Conservation (phyloP, 1,140 invertebrate species). For the Venturia canescens region DNA sequence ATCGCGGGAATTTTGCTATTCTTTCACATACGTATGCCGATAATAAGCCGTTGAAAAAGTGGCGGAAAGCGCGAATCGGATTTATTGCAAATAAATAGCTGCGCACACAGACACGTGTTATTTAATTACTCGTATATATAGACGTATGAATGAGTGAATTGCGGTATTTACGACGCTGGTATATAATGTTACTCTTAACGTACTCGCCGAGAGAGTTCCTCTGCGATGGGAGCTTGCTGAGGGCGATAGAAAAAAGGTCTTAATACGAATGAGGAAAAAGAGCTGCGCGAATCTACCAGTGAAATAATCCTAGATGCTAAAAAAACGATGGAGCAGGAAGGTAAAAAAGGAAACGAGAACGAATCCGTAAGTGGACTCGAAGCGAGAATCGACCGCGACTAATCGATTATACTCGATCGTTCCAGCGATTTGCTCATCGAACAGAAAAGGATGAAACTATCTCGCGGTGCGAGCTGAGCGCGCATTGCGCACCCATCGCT, state of each 20-base stretch:
- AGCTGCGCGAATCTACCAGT: conserved; percentile 1
- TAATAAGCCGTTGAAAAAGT: conserved; percentile 28
- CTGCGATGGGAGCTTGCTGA: not conserved
- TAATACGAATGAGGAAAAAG: not conserved
- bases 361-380: conserved; percentile 68
- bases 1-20: conserved; percentile 53
- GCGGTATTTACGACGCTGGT: not conserved
- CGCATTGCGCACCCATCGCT: too few species aligned
- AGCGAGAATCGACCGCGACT: conserved; percentile 62
- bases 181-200: not conserved
- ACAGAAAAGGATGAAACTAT: not conserved
- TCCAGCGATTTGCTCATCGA: conserved; percentile 49
- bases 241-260: not conserved
- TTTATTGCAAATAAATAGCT: conserved; percentile 13
- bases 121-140: conserved; percentile 1
- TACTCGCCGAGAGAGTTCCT: not conserved
- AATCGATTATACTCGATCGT: conserved; percentile 66
- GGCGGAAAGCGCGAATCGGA: conserved; percentile 44
- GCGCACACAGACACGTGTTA: not conserved
- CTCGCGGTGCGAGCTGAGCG: too few species aligned
- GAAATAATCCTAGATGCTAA: conserved; percentile 53
- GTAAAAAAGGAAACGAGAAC: conserved; percentile 65
- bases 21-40: not conserved
- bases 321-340: conserved; percentile 52
- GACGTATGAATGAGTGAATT: not conserved